Percentiles rank a stretch among this genome's conserved stretches.
phyloP scores from a whole-genome alignment of 2,888 invertebrate genomes.

The Tetragonisca angustula region DNA sequence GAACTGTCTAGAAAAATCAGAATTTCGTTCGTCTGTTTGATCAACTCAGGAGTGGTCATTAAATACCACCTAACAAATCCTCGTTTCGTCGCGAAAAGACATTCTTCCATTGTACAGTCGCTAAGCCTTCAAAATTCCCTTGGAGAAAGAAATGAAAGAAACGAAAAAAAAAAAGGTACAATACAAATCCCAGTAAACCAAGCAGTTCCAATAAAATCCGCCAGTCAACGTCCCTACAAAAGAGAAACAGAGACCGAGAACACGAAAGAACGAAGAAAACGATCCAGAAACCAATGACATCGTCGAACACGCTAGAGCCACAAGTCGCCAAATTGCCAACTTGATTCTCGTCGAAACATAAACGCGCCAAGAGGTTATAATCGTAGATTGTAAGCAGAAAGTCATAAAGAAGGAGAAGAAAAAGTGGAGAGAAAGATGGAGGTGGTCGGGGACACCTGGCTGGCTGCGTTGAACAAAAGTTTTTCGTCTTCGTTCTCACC shows the following conservation, averaged over 20 bases:
- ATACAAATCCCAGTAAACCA: neutral
- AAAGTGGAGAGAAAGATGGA: neutral
- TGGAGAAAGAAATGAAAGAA: neutral
- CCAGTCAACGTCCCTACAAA: neutral
- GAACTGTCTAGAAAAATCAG: too few relatives aligned
- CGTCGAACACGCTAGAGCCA: neutral
- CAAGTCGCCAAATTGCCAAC: constrained; percentile 23
- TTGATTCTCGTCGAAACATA: neutral
- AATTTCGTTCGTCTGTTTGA: too few relatives aligned
- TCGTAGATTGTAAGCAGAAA: neutral
- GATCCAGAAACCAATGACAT: neutral
- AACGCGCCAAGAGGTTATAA: constrained; percentile 1
- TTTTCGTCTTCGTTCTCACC: constrained; percentile 67
- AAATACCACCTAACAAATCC: too few relatives aligned
- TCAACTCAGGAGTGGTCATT: too few relatives aligned
- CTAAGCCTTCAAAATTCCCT: too few relatives aligned
- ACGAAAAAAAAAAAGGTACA: neutral
- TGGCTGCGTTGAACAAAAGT: constrained; percentile 69
- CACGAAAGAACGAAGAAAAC: neutral
- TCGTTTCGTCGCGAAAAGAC: too few relatives aligned
- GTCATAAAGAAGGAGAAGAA: constrained; percentile 17
- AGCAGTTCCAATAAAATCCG: neutral
- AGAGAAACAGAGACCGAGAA: too few relatives aligned
- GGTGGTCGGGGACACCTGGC: constrained; percentile 65
- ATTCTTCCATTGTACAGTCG: too few relatives aligned